Evolutionary conservation across 2,113 vertebrate genomes (phyloP), one percentile per base, ranked within the genome.

Genomic region (Protobothrops flavoviridis): DNA sequence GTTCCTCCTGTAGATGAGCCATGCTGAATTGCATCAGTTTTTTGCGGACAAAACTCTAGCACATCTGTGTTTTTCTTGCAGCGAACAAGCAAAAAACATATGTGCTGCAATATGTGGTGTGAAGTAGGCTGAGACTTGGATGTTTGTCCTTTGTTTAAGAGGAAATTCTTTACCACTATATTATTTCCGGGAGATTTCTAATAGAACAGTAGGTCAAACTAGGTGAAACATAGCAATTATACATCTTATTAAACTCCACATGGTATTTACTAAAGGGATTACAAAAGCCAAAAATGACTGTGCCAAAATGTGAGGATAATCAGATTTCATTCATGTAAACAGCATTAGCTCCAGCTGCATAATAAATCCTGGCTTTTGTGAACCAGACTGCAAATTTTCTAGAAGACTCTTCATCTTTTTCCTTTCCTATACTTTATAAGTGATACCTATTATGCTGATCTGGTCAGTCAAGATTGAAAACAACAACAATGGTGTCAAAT

Each of bases 181-280:
- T 96, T 96, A 92, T 93, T 29, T 4, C 13, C 29, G 92, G 90
- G 81, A 92, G 92, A 56, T 95, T 93, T 97, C 96, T 96, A 95
- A 93, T 86, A 94, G 93, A 96, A 92, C 94, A 92, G 85, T 87
- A 85, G 91, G 94, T 96, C 96, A 94, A 61, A 88, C 92, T 95
- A 97, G 96, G 93, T 97, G 95, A 97, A 95, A 92, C 56, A 74
- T 91, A 95, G 93, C 94, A 97, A 97, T 92, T 56, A 24, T 95
- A 87, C 96, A 94, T 97, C 45, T 97, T 97, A 91, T 94, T 96
- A 95, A 97, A 85, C 87, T 97, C 88, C 94, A 92, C 53, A 45
- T 0, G 64, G 20, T 96, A 94, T 96, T 97, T 95, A 91, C 92
- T 96, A 96, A 97, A 97, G 69, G 94, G 96, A 97, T 97, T 97